Percentiles rank a stretch among this genome's conserved stretches.
phyloP scores from a whole-genome alignment of 2,888 invertebrate genomes.

The Thysanoteuthis rhombus region DNA sequence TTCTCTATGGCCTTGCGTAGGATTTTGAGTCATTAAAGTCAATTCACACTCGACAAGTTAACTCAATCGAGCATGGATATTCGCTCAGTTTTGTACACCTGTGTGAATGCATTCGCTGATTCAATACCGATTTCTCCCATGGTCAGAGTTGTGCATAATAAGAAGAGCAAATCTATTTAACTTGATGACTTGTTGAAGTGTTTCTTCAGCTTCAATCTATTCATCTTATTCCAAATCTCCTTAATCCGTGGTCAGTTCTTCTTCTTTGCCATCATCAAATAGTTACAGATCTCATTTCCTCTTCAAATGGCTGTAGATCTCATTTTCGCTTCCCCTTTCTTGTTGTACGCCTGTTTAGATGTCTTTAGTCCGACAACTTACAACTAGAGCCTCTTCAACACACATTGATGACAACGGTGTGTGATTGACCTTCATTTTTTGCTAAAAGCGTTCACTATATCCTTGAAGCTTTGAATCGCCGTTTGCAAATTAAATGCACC shows the following conservation, averaged over 20 bases:
- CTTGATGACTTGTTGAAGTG: not conserved
- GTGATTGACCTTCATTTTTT: no score
- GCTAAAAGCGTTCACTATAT: no score
- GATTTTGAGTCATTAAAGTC: no score
- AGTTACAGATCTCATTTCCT: not conserved
- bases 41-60: no score
- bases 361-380: not conserved
- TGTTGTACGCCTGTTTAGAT: not conserved
- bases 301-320: not conserved
- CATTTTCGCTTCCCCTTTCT: no score
- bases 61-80: not conserved
- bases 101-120: not conserved
- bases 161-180: not conserved
- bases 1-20: no score
- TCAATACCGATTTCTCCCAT: fast-evolving
- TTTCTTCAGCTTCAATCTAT: not conserved
- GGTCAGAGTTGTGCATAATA: not conserved
- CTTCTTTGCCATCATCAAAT: not conserved
- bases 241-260: not conserved
- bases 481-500: no score
- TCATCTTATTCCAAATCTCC: not conserved
- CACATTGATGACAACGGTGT: no score
- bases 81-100: not conserved
- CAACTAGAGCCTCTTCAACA: no score
- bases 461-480: no score